phyloP scores from a whole-genome alignment of 2,888 invertebrate species.

The Eupithecia insigniata region DNA sequence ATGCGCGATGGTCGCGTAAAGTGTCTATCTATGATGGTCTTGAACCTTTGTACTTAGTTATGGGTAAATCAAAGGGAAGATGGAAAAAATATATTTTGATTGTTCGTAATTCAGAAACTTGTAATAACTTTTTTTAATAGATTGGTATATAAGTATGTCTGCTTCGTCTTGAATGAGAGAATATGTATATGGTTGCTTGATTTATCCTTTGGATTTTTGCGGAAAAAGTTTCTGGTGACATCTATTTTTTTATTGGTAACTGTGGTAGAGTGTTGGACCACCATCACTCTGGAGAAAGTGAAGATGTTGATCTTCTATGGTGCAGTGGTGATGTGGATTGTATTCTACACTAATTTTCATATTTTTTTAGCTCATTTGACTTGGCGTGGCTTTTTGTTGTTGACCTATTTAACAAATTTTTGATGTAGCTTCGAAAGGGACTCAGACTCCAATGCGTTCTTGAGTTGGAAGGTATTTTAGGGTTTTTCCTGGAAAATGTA shows the following conservation, averaged over 20 bases:
- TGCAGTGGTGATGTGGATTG: not conserved
- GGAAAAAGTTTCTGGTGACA: not conserved
- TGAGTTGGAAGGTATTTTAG: not conserved
- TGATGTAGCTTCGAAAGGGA: not conserved
- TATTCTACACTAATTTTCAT: not conserved
- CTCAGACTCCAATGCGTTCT: not conserved
- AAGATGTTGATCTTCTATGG: too few relatives aligned
- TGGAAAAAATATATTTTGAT: not conserved
- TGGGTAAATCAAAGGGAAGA: not conserved
- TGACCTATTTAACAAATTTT: not conserved
- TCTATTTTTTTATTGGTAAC: too few relatives aligned
- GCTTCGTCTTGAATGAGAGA: too few relatives aligned
- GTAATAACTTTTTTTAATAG: too few relatives aligned
- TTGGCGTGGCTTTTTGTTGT: not conserved
- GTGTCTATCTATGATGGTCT: not conserved
- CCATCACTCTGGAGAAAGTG: too few relatives aligned
- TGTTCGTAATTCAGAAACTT: not conserved
- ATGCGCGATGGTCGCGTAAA: not conserved
- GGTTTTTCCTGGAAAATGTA: conserved; percentile 3
- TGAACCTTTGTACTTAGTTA: not conserved
- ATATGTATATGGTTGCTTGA: too few relatives aligned
- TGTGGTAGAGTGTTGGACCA: too few relatives aligned
- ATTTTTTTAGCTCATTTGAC: not conserved
- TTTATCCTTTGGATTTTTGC: not conserved
- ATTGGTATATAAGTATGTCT: too few relatives aligned